These are phyloP conservation scores for Adelognathus sp. DNA, from an alignment of 2,888 invertebrate species.

Conservation along the genomic window DNA sequence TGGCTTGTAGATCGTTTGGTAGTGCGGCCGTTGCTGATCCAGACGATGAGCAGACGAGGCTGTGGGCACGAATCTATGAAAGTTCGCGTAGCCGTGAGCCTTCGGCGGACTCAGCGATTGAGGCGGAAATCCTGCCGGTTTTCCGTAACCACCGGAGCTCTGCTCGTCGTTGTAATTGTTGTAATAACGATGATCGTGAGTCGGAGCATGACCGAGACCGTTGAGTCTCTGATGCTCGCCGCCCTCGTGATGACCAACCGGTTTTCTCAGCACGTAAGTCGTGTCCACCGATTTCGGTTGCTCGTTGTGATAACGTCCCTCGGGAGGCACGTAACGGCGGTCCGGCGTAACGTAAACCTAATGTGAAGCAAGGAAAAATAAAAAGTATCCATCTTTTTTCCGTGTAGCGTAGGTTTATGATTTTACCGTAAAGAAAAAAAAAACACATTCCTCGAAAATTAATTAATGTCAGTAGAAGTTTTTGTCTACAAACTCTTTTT, in stretches of 20 bases:
- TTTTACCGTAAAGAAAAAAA: too few species aligned
- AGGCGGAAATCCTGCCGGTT: neutral
- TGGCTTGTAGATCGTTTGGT: constrained; percentile 67
- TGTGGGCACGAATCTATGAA: constrained; percentile 53
- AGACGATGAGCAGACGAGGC: constrained; percentile 40
- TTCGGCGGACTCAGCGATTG: constrained; percentile 50
- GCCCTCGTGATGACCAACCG: constrained; percentile 62
- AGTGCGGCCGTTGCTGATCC: constrained; percentile 46
- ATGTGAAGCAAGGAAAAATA: constrained; percentile 18
- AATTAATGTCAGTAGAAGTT: too few species aligned
- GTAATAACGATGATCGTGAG: neutral
- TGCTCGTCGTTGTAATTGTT: neutral
- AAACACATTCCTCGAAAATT: too few species aligned
- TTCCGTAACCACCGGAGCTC: neutral
- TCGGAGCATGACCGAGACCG: constrained; percentile 28
- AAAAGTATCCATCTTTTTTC: neutral
- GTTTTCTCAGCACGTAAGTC: constrained; percentile 83
- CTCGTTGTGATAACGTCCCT: constrained; percentile 81
- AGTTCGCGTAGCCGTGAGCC: constrained; percentile 65
- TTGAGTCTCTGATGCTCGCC: constrained; percentile 23
- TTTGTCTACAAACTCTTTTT: too few species aligned
- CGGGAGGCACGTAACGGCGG: constrained; percentile 82
- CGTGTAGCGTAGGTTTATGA: too few species aligned
- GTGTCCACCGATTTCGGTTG: constrained; percentile 83
- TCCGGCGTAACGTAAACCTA: constrained; percentile 82